phyloP scores from a whole-genome alignment of 2,888 invertebrate species.

The Apotomis turbidana region DNA sequence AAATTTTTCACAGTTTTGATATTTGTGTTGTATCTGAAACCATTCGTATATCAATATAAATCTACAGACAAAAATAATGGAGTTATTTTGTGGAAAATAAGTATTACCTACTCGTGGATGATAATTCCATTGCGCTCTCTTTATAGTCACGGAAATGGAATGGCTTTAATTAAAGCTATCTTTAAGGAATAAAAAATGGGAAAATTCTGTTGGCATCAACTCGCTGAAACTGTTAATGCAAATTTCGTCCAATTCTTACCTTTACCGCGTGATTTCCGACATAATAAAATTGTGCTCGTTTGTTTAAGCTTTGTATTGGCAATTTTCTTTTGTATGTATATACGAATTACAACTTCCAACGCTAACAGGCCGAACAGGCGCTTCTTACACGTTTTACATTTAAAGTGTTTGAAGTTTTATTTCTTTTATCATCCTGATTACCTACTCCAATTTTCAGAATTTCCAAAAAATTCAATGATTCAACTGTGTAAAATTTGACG shows the following conservation, averaged over 20 bases:
- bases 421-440: too few relatives aligned
- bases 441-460: too few relatives aligned
- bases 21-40: too few relatives aligned
- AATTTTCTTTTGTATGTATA: not conserved
- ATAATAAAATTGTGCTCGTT: constrained; percentile 23
- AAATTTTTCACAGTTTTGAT: too few relatives aligned
- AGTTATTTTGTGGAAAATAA: not conserved
- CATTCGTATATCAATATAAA: too few relatives aligned
- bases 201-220: constrained; percentile 27
- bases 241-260: constrained; percentile 21
- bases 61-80: not conserved
- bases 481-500: too few relatives aligned
- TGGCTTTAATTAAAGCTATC: constrained; percentile 38
- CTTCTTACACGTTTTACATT: too few relatives aligned
- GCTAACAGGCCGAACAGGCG: too few relatives aligned
- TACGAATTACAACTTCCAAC: not conserved
- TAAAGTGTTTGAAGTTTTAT: too few relatives aligned
- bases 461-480: too few relatives aligned
- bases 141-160: constrained; percentile 31
- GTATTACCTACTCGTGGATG: constrained; percentile 1
- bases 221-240: constrained; percentile 34
- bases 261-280: constrained; percentile 15
- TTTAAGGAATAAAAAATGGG: constrained; percentile 23
- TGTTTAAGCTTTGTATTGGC: constrained; percentile 15
- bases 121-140: constrained; percentile 28